Evolutionary conservation across 2,888 invertebrate genomes (phyloP).

Genomic region (Pseudococcus viburni): DNA sequence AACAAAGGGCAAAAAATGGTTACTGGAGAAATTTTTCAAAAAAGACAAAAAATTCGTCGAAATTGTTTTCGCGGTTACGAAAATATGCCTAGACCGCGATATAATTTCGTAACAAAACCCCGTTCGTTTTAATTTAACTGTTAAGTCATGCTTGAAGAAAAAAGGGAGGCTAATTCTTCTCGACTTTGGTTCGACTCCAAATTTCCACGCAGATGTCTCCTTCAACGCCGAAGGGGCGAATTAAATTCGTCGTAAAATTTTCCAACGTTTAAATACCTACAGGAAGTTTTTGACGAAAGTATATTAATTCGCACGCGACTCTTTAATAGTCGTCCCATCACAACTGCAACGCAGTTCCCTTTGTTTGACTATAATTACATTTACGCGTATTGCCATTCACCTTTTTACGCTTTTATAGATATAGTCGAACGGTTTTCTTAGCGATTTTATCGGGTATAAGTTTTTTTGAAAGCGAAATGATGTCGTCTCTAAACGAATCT

Average conservation of each 20-base stretch:
- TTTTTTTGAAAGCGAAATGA: slow-evolving; percentile 33
- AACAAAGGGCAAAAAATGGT: not conserved
- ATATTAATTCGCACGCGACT: slow-evolving; percentile 34
- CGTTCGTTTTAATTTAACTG: not conserved
- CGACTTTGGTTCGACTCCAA: slow-evolving; percentile 39
- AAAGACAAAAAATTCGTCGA: not conserved
- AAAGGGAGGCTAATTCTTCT: not conserved
- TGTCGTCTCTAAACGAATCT: slow-evolving; percentile 22
- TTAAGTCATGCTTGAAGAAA: not conserved
- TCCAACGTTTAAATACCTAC: not conserved
- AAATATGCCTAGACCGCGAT: not conserved
- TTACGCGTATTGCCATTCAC: not conserved
- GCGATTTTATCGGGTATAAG: slow-evolving; percentile 32
- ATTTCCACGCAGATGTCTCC: not conserved
- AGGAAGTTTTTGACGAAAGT: slow-evolving; percentile 32
- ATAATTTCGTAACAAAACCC: not conserved
- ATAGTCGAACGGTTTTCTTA: slow-evolving; percentile 3
- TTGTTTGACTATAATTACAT: slow-evolving; percentile 21
- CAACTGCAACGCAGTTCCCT: not conserved
- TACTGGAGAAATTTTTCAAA: not conserved
- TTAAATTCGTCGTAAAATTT: slow-evolving; percentile 25
- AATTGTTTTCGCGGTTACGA: not conserved
- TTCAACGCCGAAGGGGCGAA: not conserved
- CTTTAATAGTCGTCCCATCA: not conserved
- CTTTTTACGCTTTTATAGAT: not conserved